Conservation (phyloP, 1,140 invertebrate genomes). For the Thalassaphorura encarpata region DNA sequence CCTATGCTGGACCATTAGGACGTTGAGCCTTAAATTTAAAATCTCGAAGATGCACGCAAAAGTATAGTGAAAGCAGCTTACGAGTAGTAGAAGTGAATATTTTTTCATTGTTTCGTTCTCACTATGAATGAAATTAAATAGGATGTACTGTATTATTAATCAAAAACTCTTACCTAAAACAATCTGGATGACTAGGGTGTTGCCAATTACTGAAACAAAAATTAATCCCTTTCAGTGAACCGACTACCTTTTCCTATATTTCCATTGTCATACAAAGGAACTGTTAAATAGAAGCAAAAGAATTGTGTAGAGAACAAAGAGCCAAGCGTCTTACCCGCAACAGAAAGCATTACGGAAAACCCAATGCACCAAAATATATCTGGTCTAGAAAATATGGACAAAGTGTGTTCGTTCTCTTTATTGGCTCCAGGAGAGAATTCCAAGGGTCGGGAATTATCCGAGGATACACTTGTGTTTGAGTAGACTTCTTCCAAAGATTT, state of each 20-base stretch:
- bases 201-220: conserved; percentile 66
- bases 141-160: not conserved
- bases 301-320: not conserved
- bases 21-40: not conserved
- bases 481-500: too few species aligned
- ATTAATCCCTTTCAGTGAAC: not conserved
- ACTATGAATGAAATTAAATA: too few species aligned
- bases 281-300: not conserved
- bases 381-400: too few species aligned
- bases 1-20: not conserved
- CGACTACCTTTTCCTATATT: not conserved
- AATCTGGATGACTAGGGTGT: conserved; percentile 81
- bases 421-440: too few species aligned
- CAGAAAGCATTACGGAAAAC: conserved; percentile 56
- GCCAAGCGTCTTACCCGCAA: not conserved
- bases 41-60: not conserved
- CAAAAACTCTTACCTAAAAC: conserved; percentile 52
- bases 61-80: too few species aligned
- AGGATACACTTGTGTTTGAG: too few species aligned
- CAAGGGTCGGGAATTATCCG: too few species aligned
- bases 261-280: not conserved
- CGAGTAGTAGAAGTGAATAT: too few species aligned
- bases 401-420: too few species aligned
- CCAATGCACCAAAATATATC: conserved; percentile 56
- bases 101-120: too few species aligned